A percentile compares a stretch with the other conserved stretches of the same genome.
phyloP scores from a whole-genome alignment of 2,797 vertebrate genomes.

The Pogoniulus pusillus region DNA sequence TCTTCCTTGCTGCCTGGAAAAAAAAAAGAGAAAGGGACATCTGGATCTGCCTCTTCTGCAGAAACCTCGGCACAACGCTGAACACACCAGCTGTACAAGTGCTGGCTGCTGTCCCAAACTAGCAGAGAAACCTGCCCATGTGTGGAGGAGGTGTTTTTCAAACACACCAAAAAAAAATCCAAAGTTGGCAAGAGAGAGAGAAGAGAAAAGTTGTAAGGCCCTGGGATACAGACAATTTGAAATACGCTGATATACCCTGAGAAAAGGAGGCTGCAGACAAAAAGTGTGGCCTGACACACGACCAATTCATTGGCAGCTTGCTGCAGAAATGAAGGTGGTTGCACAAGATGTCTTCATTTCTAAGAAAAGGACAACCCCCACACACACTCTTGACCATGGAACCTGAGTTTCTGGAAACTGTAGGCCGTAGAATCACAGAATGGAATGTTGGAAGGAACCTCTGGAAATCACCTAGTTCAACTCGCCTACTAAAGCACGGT shows the following conservation, averaged over 20 bases:
- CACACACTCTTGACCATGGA: not conserved
- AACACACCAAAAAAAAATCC: not conserved
- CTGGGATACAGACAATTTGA: not conserved
- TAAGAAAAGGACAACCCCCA: not conserved
- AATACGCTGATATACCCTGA: not conserved
- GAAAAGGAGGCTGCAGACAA: not conserved
- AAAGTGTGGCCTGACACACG: not conserved
- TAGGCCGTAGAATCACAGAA: not conserved
- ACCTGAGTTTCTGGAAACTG: not conserved
- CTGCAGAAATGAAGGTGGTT: not conserved
- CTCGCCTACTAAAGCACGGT: no score
- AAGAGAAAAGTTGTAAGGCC: not conserved
- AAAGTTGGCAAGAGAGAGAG: not conserved
- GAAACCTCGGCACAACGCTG: not conserved
- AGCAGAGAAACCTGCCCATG: not conserved
- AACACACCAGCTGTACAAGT: not conserved
- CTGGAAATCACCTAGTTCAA: no score
- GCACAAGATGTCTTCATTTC: not conserved
- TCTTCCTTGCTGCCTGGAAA: not conserved
- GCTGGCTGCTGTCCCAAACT: not conserved
- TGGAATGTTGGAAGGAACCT: no score
- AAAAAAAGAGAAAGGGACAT: not conserved
- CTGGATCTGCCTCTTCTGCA: not conserved
- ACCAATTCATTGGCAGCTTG: not conserved
- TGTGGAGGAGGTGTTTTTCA: not conserved